Percentiles rank a stretch among this genome's conserved stretches.
phyloP scores from a whole-genome alignment of 2,888 invertebrate species.

The Epirrhoe tristata region DNA sequence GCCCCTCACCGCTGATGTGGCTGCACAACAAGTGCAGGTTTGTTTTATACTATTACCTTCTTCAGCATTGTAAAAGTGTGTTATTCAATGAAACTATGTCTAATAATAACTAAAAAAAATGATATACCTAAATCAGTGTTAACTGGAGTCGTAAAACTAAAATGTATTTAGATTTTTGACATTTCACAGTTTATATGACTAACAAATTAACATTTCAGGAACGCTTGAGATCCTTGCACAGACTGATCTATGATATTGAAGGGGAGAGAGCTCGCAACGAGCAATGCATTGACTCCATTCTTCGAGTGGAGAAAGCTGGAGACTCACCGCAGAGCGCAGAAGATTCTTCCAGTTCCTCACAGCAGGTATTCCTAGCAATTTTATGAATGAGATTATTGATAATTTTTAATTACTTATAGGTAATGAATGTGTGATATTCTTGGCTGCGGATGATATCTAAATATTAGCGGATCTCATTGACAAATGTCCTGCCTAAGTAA shows the following conservation, averaged over 20 bases:
- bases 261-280: slow-evolving; percentile 92
- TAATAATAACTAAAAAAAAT: too few species aligned
- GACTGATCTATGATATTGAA: slow-evolving; percentile 92
- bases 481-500: too few species aligned
- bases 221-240: slow-evolving; percentile 90
- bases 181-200: too few species aligned
- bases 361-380: slow-evolving; percentile 58
- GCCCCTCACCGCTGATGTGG: slow-evolving; percentile 92
- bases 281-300: slow-evolving; percentile 91
- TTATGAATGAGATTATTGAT: too few species aligned
- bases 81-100: too few species aligned
- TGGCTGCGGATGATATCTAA: slow-evolving; percentile 1
- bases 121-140: too few species aligned
- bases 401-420: too few species aligned
- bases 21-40: slow-evolving; percentile 89
- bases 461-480: too few species aligned
- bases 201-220: slow-evolving; percentile 85
- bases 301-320: slow-evolving; percentile 88
- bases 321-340: slow-evolving; percentile 72
- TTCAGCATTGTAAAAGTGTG: too few species aligned
- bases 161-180: too few species aligned
- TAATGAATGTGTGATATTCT: not conserved
- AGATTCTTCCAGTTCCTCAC: slow-evolving; percentile 75
- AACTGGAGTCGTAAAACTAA: not conserved
- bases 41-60: not conserved